Evolutionary conservation across 1,140 invertebrate genomes (phyloP), one percentile per base, ranked within the genome.

Genomic region (Riptortus pedestris): DNA sequence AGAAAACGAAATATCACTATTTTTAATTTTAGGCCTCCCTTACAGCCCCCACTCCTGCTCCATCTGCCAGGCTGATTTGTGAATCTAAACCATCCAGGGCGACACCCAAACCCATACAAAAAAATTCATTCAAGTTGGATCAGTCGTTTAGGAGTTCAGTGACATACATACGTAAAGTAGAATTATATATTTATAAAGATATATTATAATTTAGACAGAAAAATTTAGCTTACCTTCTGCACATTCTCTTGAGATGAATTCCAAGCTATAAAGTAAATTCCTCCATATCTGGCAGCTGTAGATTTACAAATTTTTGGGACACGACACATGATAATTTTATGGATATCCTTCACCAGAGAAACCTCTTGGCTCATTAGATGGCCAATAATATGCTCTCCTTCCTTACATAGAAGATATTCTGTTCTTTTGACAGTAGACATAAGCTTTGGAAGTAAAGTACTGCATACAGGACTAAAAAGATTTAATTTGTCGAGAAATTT

Each of bases 221-320:
- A 63, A 3, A 57, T 48, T 28, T 61, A 67, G 63, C 60, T 65
- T 28, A 61, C 51, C 60, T 26, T 43, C 29, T 18, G 28, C 59
- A 38, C 55, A 14, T 14, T 45, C 51, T 3, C 43, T 57, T 16
- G 52, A 9, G 9, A 59, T 48, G n/a, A n/a, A 18, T 38, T 62
- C 67, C 67, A 68, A 22, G 62, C 62, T 14, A 29, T 47, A 55
- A 58, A 65, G 31, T 62, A 66, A 26, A 64, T 45, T 47, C 66
- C 65, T 28, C 67, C 67, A 58, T 66, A 66, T 14, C 22, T 45
- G 18, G n/a, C 3, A 64, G 67, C 67, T 28, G 64, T 43, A 14
- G n/a, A 24, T 51, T 63, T 60, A 22, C 20, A 61, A 16, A 60
- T 28, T 20, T 62, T 51, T 31, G 64, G 51, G 12, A 66, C 22